phyloP scores from a whole-genome alignment of 1,140 invertebrate species.

The Lordiphosa clarofinis region DNA sequence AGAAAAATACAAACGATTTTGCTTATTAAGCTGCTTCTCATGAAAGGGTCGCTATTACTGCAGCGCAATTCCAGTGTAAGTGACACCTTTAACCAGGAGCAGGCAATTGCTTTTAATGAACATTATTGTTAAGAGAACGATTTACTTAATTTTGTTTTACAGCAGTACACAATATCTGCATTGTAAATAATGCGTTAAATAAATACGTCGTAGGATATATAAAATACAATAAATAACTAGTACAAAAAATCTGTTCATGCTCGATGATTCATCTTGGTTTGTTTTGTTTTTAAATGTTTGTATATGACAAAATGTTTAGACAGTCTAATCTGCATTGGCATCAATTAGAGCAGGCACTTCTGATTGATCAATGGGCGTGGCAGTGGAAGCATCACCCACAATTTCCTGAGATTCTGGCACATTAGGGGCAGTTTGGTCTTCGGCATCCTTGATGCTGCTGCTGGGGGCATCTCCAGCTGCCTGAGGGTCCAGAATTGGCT shows the following conservation, averaged over 20 bases:
- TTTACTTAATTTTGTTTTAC: conserved; percentile 44
- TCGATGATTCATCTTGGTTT: conserved; percentile 23
- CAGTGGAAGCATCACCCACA: conserved; percentile 6
- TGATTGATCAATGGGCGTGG: conserved; percentile 9
- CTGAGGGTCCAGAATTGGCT: conserved; percentile 7
- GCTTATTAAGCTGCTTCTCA: too few species aligned
- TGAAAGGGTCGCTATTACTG: too few species aligned
- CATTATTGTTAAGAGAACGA: conserved; percentile 28
- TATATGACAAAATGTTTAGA: conserved; percentile 49
- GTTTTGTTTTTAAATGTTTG: conserved; percentile 26
- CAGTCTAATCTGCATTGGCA: conserved; percentile 36
- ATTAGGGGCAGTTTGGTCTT: conserved; percentile 8
- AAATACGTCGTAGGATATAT: conserved; percentile 30
- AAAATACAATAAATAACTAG: conserved; percentile 68
- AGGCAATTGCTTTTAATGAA: too few species aligned
- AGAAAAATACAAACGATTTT: too few species aligned
- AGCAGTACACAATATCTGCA: conserved; percentile 16
- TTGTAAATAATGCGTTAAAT: conserved; percentile 33
- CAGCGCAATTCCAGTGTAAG: too few species aligned
- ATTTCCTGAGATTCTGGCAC: conserved; percentile 10
- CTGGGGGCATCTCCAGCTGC: conserved; percentile 26
- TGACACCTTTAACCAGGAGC: too few species aligned
- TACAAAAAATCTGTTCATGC: conserved; percentile 29
- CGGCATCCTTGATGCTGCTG: conserved; percentile 5
- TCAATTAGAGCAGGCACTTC: conserved; percentile 55